These are phyloP conservation scores for Drosophila quadrilineata DNA, from an alignment of 1,140 invertebrate species.

Conservation along the genomic window DNA sequence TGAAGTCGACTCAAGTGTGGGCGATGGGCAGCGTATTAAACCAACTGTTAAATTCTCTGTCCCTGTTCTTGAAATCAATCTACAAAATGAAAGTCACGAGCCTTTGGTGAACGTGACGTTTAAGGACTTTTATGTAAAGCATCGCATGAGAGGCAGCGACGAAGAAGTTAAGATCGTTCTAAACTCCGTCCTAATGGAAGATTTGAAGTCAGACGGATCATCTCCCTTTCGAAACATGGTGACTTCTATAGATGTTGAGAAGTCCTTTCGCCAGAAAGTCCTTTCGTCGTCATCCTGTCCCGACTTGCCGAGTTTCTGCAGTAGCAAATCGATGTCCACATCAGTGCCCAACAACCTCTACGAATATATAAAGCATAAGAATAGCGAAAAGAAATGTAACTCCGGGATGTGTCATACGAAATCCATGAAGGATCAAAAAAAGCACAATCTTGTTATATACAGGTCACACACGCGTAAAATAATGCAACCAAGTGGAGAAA, in stretches of 20 bases:
- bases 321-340: slow-evolving; percentile 58
- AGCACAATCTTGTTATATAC: slow-evolving; percentile 68
- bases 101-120: slow-evolving; percentile 90
- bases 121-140: slow-evolving; percentile 89
- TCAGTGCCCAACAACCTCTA: slow-evolving; percentile 88
- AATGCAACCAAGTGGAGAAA: slow-evolving; percentile 1
- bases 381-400: slow-evolving; percentile 31
- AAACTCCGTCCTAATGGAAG: slow-evolving; percentile 93
- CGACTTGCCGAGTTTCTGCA: slow-evolving; percentile 83
- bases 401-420: slow-evolving; percentile 26
- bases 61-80: slow-evolving; percentile 87
- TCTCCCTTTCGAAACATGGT: slow-evolving; percentile 92
- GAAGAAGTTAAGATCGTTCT: slow-evolving; percentile 89
- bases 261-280: slow-evolving; percentile 43
- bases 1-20: slow-evolving; percentile 17
- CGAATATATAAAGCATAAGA: slow-evolving; percentile 81
- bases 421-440: slow-evolving; percentile 29
- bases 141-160: slow-evolving; percentile 85
- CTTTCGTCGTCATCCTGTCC: slow-evolving; percentile 92
- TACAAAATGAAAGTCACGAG: slow-evolving; percentile 84
- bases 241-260: slow-evolving; percentile 85
- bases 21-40: slow-evolving; percentile 28
- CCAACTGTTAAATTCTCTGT: slow-evolving; percentile 86
- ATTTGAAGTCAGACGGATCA: slow-evolving; percentile 88
- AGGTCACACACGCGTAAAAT: slow-evolving; percentile 42